A percentile compares a stretch with the other conserved stretches of the same genome.
phyloP scores from a whole-genome alignment of 2,888 invertebrate genomes.

The Sylvicola cinctus region DNA sequence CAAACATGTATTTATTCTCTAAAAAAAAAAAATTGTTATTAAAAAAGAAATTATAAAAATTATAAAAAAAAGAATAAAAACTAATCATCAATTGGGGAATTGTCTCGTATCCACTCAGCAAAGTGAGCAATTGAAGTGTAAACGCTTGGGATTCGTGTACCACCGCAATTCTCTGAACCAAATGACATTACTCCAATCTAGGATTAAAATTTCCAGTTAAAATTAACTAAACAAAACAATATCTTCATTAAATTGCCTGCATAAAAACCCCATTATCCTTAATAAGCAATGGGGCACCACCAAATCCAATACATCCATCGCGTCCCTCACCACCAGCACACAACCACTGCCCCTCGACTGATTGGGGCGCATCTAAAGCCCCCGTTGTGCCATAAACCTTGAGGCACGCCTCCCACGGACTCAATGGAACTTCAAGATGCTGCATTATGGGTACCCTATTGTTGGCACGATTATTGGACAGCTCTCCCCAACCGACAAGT shows the following conservation, averaged over 20 bases:
- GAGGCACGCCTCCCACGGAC: constrained; percentile 42
- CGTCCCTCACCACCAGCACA: constrained; percentile 58
- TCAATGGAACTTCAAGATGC: constrained; percentile 44
- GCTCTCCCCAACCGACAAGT: constrained; percentile 53
- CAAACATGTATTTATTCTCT: too few relatives aligned
- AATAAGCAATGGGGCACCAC: constrained; percentile 50
- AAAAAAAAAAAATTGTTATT: not conserved
- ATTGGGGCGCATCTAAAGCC: constrained; percentile 28
- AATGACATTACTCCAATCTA: constrained; percentile 63
- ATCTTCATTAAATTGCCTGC: constrained; percentile 29
- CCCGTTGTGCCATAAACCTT: constrained; percentile 46
- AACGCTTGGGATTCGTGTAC: constrained; percentile 50
- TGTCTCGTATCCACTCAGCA: constrained; percentile 53
- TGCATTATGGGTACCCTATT: constrained; percentile 39
- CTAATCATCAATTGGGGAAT: constrained; percentile 30
- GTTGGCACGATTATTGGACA: constrained; percentile 29
- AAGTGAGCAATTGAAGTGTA: constrained; percentile 58
- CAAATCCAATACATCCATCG: constrained; percentile 63
- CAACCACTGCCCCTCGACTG: constrained; percentile 36
- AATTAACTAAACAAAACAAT: not conserved
- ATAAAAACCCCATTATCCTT: constrained; percentile 37
- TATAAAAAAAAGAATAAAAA: not conserved
- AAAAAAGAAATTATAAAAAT: not conserved
- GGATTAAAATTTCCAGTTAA: constrained; percentile 9
- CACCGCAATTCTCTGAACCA: constrained; percentile 58